Evolutionary conservation across 2,888 invertebrate species (phyloP), one percentile per base, ranked within the genome.

Genomic region (Oxystoma pomonae): DNA sequence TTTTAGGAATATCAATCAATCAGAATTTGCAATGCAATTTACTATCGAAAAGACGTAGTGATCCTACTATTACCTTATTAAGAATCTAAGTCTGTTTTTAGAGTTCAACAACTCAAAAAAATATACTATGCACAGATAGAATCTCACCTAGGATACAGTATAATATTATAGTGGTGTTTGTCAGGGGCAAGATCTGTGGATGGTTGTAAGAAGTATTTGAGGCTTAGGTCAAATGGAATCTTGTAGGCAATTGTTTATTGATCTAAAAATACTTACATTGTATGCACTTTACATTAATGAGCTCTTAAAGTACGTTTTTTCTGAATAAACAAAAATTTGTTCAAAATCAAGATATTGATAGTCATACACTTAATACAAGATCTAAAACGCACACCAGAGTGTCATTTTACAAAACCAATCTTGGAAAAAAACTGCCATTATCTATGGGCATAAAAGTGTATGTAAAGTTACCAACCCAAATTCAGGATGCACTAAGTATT

Each of bases 331-430:
- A 35, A 35, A 35, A 35, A 35, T 35, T 35, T 7, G 35, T 3
- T 7, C 35, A 35, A 35, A 35, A n/a, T n/a, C n/a, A n/a, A n/a
- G n/a, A n/a, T n/a, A n/a, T n/a, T n/a, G n/a, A n/a, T n/a, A n/a
- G n/a, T n/a, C 35, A 35, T 35, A 35, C 3, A 7, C 12, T 7
- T 12, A 35, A 35, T 59, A 60, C 65, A 22, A 61, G 68, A 56
- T 67, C 67, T 60, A 69, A 68, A 61, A 67, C 69, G 18, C 65
- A 61, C 58, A 69, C 68, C 49, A 64, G 62, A 57, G 60, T 69
- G 19, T 67, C 67, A n/a, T 70, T 68, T 3, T 66, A 70, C 17
- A 60, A 67, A 17, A 17, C 35, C 5, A 49, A 35, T 21, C 2
- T 35, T 5, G 17, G 16, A 58, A 17, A 50, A 50, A 53, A 35